phyloP scores from a whole-genome alignment of 2,888 invertebrate species.

The Sminthurides aquaticus region DNA sequence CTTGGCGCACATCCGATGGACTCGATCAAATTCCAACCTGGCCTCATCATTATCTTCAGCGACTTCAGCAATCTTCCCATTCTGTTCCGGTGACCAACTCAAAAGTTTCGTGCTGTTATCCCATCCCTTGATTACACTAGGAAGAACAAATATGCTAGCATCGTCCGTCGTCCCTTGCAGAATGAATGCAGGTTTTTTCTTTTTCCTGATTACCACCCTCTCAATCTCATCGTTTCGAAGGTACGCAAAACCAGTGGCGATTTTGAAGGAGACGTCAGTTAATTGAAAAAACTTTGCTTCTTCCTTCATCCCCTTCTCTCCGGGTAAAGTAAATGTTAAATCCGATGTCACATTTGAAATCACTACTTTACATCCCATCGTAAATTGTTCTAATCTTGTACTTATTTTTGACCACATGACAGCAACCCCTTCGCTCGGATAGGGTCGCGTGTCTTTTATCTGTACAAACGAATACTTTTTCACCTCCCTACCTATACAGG shows the following conservation, averaged over 20 bases:
- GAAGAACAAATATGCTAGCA: neutral
- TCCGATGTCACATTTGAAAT: neutral
- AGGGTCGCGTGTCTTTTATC: neutral
- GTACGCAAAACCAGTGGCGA: constrained; percentile 9
- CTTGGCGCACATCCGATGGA: constrained; percentile 1
- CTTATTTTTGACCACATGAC: constrained; percentile 8
- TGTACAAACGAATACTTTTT: neutral
- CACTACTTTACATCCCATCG: constrained; percentile 11
- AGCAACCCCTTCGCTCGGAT: constrained; percentile 6
- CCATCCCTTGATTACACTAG: neutral
- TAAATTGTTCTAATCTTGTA: neutral
- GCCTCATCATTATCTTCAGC: neutral
- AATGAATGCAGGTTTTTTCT: neutral
- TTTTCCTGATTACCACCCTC: neutral
- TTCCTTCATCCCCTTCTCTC: too few species aligned
- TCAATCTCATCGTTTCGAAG: neutral
- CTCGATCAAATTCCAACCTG: neutral
- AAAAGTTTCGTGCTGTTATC: neutral
- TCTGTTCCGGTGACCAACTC: neutral
- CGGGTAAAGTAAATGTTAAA: neutral
- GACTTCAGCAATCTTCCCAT: neutral
- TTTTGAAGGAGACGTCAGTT: neutral
- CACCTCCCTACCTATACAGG: too few species aligned
- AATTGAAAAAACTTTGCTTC: neutral
- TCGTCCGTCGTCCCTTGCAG: neutral